Evolutionary conservation across 2,888 invertebrate genomes (phyloP).

Genomic region (Drosophila lacicola): DNA sequence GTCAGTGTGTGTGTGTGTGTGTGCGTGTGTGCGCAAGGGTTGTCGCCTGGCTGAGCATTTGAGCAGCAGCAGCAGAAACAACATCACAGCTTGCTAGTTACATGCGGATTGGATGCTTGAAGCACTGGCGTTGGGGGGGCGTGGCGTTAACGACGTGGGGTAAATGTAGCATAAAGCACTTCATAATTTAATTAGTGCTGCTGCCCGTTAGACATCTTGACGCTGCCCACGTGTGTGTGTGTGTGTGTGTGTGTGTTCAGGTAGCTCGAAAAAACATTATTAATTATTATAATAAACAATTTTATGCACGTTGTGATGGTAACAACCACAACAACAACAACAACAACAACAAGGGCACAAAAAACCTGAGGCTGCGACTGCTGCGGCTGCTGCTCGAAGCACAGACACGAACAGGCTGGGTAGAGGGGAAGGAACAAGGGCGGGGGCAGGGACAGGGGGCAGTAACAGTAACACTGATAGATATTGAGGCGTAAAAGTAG

Average conservation of each 20-base stretch:
- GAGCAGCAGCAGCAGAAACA: slow-evolving; percentile 27
- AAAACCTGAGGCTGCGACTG: neutral
- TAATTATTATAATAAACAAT: slow-evolving; percentile 69
- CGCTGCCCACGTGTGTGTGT: slow-evolving; percentile 8
- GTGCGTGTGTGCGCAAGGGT: slow-evolving; percentile 40
- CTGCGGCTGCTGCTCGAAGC: neutral
- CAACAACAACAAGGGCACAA: slow-evolving; percentile 7
- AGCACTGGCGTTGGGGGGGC: neutral
- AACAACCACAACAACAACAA: slow-evolving; percentile 31
- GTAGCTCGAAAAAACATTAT: slow-evolving; percentile 45
- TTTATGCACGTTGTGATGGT: slow-evolving; percentile 56
- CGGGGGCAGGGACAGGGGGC: neutral
- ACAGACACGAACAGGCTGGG: neutral
- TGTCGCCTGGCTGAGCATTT: slow-evolving; percentile 68
- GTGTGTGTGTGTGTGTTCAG: slow-evolving; percentile 19
- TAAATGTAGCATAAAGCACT: slow-evolving; percentile 73
- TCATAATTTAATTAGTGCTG: slow-evolving; percentile 75
- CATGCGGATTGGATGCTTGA: slow-evolving; percentile 30
- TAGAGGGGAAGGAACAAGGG: neutral
- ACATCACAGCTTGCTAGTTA: slow-evolving; percentile 34
- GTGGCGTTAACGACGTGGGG: slow-evolving; percentile 18
- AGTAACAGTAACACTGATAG: neutral
- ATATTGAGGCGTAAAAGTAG: slow-evolving; percentile 7
- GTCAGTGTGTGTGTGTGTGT: too few relatives aligned
- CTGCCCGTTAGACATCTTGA: slow-evolving; percentile 53